These are phyloP conservation scores for Tenebrosternarchus preto DNA, from an alignment of 2,113 vertebrate genomes.

Conservation along the genomic window DNA sequence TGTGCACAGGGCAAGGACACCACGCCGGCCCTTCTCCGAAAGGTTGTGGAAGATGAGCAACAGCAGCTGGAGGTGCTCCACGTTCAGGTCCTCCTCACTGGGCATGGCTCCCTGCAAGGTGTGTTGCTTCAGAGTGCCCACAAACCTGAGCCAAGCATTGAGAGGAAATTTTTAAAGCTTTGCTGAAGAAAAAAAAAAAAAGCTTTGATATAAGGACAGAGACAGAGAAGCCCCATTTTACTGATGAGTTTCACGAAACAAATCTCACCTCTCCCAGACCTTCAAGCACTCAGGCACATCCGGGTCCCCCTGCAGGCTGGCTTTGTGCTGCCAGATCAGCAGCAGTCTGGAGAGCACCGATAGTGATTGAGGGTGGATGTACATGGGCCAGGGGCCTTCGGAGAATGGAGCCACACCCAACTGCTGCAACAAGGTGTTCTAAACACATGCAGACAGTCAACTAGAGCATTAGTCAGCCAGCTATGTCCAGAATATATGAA, in stretches of 20 bases:
- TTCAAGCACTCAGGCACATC: conserved; percentile 95
- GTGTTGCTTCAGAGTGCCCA: conserved; percentile 91
- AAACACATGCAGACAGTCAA: conserved; percentile 55
- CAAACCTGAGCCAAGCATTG: conserved; percentile 76
- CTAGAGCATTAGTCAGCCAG: neutral
- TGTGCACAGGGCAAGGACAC: conserved; percentile 81
- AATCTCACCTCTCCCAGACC: conserved; percentile 94
- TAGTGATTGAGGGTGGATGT: conserved; percentile 93
- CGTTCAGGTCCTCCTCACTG: conserved; percentile 90
- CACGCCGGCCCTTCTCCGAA: conserved; percentile 84
- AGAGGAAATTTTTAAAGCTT: neutral
- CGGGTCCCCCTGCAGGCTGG: conserved; percentile 85
- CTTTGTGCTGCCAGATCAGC: conserved; percentile 96
- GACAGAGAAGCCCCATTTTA: neutral
- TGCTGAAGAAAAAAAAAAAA: neutral
- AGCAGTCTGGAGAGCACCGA: conserved; percentile 93
- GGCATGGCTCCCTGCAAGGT: conserved; percentile 85
- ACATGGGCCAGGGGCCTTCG: conserved; percentile 94
- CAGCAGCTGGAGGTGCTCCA: conserved; percentile 96
- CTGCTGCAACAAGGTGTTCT: conserved; percentile 94
- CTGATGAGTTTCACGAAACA: too few relatives aligned
- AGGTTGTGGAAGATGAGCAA: conserved; percentile 96
- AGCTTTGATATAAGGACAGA: neutral
- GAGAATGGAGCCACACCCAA: conserved; percentile 92
- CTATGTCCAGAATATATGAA: neutral